Evolutionary conservation across 2,113 vertebrate species (phyloP), one percentile per base, ranked within the genome.

Genomic region (Clarias macrocephalus): DNA sequence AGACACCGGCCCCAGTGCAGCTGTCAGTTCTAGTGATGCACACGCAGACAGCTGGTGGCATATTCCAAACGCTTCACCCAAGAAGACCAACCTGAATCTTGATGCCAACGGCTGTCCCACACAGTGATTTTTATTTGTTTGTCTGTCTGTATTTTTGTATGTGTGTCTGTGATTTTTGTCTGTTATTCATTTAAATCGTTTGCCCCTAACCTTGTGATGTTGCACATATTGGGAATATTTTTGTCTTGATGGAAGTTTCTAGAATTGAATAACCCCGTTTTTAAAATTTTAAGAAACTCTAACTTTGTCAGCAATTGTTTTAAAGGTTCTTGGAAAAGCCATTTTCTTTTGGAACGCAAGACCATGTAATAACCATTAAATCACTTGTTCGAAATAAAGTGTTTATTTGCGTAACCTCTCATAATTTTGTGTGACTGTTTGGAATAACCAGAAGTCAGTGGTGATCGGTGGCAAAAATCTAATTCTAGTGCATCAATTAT

Each of bases 31-130:
- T 1, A 15, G 0, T 3, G 86, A 48, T 3, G 12, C 68, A 2
- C 19, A 68, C 0, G 5, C n/a, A 0, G 83, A 87, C 8, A 87
- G 68, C 56, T 89, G 89, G 89, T 89, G 83, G 83, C 16, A 73
- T 56, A 72, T 88, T 73, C 72, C 89, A 6, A 52, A 56, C 57
- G 10, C 80, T n/a, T 89, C 89, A 0, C 80, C 63, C 0, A 13
- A 18, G 0, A 85, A 86, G 18, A 3, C 80, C 0, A 77, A 72
- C 4, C 12, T 83, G 33, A 82, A 85, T 3, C 5, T 82, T 30
- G 62, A 82, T 68, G 42, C 87, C 12, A 89, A 88, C 18, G 42
- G 56, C 12, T 88, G 88, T 42, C 86, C 86, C 2, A 89, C 88
- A 4, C 88, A 89, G 86, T 89, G 70, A 87, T 59, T 60, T 81